Base-by-base conservation (phyloP, 92 coral and sea anemone species). In the Muricea muricata region DNA sequence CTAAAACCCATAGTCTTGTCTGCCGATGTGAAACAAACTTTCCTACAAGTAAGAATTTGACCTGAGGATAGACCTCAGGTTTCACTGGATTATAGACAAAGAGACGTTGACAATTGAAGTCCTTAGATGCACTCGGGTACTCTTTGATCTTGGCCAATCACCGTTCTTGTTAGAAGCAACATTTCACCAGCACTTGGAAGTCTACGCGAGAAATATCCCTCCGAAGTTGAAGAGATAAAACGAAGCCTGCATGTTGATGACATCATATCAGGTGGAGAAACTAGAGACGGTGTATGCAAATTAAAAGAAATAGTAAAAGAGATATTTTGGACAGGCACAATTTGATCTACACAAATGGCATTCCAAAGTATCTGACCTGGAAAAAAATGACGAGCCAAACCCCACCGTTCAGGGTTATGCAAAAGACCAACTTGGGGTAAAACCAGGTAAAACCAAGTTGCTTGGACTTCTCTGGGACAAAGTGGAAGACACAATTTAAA, bases 261-360 rank as follows among this genome's bases (percentile, higher is more conserved):
- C 58, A 13, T 50, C 3, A 20, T 50, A 3, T 3, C n/a, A 13
- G 18, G 58, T 13, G 58, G 58, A 50, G 5, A 50, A 20, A 20
- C 58, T 10, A 20, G 18, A 13, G n/a, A 50, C n/a, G 23, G 23
- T 13, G 63, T 24, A 4, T 2, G 10, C 25, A 4, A 55, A 18
- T 24, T 55, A 29, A 55, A 55, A 24, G 29, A 12, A 55, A 18
- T 29, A 2, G 29, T n/a, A 9, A 55, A n/a, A 29, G 15, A 55
- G 29, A 55, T 55, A 55, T 55, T 55, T n/a, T 15, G 18, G 57
- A 18, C 54, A 80, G 24, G 85, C 75, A 1, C n/a, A 20, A 65
- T 82, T 69, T 28, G 42, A 14, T 29, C 71, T 82, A 63, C 80
- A 82, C 74, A 79, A 79, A 58, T 79, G 84, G 84, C 6, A 61